A percentile compares a stretch with the other conserved stretches of the same genome.
These are phyloP conservation scores for Pomacea canaliculata DNA, from an alignment of 2,888 invertebrate genomes.

Conservation along the genomic window DNA sequence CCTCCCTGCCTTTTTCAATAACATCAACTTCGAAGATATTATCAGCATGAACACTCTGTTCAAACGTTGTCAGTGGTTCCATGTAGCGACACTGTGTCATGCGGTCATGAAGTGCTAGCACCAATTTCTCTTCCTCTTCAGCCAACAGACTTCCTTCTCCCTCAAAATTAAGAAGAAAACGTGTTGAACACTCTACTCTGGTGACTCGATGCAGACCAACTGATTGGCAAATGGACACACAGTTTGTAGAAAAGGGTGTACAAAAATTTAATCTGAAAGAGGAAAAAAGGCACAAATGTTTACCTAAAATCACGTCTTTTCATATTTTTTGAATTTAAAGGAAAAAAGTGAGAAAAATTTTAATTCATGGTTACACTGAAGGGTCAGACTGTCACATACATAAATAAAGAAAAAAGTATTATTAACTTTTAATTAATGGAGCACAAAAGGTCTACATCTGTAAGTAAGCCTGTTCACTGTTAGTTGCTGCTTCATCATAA, in stretches of 20 bases:
- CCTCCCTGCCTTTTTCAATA: conserved; percentile 80
- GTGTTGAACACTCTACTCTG: conserved; percentile 78
- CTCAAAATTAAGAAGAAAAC: conserved; percentile 74
- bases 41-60: conserved; percentile 75
- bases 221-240: conserved; percentile 91
- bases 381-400: too few relatives aligned
- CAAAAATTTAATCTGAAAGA: conserved; percentile 79
- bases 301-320: too few relatives aligned
- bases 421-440: too few relatives aligned
- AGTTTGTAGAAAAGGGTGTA: conserved; percentile 95
- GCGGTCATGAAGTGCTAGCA: conserved; percentile 79
- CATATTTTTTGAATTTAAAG: too few relatives aligned
- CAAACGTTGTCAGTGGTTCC: conserved; percentile 75
- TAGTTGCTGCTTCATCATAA: too few relatives aligned
- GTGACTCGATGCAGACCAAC: conserved; percentile 82
- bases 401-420: too few relatives aligned
- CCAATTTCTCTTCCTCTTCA: conserved; percentile 50
- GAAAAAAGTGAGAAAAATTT: too few relatives aligned
- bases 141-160: conserved; percentile 31
- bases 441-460: too few relatives aligned
- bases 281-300: conserved; percentile 18
- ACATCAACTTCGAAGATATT: conserved; percentile 88
- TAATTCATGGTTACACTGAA: too few relatives aligned
- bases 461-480: too few relatives aligned
- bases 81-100: conserved; percentile 93